Conservation (phyloP, 2,888 invertebrate species). For the Perdita meconis region DNA sequence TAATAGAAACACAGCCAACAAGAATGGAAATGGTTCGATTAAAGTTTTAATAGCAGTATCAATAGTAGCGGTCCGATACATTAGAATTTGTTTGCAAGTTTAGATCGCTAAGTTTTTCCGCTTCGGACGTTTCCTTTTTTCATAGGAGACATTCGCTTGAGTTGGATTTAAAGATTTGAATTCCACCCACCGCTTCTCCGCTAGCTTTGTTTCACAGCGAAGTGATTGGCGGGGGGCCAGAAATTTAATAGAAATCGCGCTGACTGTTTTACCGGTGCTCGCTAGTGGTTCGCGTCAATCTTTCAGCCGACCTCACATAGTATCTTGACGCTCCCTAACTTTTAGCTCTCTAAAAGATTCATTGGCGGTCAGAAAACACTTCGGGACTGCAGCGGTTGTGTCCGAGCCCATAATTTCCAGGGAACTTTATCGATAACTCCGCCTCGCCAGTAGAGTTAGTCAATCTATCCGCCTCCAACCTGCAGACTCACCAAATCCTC, state of each 20-base stretch:
- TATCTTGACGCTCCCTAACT: background rate
- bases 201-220: background rate
- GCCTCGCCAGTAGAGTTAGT: no score
- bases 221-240: background rate
- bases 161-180: slow-evolving; percentile 5
- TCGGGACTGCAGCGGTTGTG: background rate
- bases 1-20: slow-evolving; percentile 36
- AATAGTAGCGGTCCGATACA: background rate
- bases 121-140: no score
- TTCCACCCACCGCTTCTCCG: background rate
- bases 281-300: slow-evolving; percentile 19
- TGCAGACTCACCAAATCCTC: no score
- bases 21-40: slow-evolving; percentile 22
- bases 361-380: background rate
- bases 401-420: background rate
- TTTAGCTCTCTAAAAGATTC: background rate
- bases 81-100: slow-evolving; percentile 9
- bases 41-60: slow-evolving; percentile 37
- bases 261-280: background rate
- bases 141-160: no score
- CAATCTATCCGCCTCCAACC: no score
- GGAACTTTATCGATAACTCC: background rate
- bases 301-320: background rate
- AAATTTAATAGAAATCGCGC: background rate
- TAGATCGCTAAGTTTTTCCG: slow-evolving; percentile 7